Percentiles rank a stretch among this genome's conserved stretches.
Evolutionary conservation across 2,113 vertebrate species (phyloP).

Genomic region (Daubentonia madagascariensis): DNA sequence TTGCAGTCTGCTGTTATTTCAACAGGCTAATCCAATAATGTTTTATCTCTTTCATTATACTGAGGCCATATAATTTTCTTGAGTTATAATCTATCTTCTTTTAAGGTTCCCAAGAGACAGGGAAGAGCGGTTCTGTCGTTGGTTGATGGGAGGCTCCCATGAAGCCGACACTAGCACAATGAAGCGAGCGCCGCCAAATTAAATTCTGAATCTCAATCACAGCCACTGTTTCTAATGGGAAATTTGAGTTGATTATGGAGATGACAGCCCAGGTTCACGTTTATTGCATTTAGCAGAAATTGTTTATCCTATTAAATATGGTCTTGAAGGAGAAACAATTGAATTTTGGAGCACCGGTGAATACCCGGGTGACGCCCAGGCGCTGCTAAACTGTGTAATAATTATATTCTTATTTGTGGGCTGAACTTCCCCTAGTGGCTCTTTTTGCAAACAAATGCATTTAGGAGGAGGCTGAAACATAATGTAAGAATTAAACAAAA

Average conservation of each 20-base stretch:
- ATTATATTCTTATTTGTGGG: constrained; percentile 64
- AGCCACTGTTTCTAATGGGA: constrained; percentile 66
- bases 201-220: constrained; percentile 78
- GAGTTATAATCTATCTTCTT: constrained; percentile 71
- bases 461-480: constrained; percentile 34
- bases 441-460: constrained; percentile 63
- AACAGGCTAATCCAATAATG: constrained; percentile 71
- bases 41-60: constrained; percentile 75
- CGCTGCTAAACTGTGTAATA: constrained; percentile 53
- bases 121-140: constrained; percentile 66
- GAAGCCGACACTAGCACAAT: constrained; percentile 59
- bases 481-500: constrained; percentile 67
- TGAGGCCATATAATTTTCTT: constrained; percentile 68
- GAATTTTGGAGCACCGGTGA: constrained; percentile 55
- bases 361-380: constrained; percentile 67
- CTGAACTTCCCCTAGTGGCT: constrained; percentile 66
- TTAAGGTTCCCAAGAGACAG: constrained; percentile 73
- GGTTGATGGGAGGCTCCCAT: constrained; percentile 47
- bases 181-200: constrained; percentile 71
- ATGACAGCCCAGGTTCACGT: constrained; percentile 62
- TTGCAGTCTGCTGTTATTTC: constrained; percentile 68
- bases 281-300: constrained; percentile 77
- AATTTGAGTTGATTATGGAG: constrained; percentile 76
- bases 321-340: constrained; percentile 75
- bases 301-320: constrained; percentile 75